A percentile compares a stretch with the other conserved stretches of the same genome.
These are phyloP conservation scores for Montipora capricornis DNA, from an alignment of 64 coral and sea anemone genomes.

Conservation along the genomic window DNA sequence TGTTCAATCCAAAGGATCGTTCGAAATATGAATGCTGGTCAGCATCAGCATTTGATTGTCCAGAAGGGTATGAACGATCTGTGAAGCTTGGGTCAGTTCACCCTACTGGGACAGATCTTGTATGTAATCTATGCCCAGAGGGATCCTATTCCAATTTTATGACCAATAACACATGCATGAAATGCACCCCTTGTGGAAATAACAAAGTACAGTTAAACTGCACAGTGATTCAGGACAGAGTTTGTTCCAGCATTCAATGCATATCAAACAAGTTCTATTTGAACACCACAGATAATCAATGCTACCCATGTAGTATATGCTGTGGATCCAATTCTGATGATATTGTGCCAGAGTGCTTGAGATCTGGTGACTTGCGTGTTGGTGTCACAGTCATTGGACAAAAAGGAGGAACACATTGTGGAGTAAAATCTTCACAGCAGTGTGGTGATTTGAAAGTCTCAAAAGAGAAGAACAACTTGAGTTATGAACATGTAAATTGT, in stretches of 20 bases:
- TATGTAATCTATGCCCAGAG: background rate
- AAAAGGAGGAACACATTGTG: constrained; percentile 20
- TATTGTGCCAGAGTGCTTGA: background rate
- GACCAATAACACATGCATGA: background rate
- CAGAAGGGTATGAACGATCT: background rate
- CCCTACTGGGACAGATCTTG: background rate
- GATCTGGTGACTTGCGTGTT: background rate
- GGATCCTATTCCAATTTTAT: background rate
- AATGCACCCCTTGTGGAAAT: constrained; percentile 3
- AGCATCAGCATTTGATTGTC: background rate
- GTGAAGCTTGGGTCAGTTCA: background rate
- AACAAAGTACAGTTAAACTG: background rate
- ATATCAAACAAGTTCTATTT: constrained; percentile 12
- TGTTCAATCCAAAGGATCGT: background rate
- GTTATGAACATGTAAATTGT: too few relatives aligned
- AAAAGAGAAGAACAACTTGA: background rate
- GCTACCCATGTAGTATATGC: background rate
- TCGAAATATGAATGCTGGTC: background rate
- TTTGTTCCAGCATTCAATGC: background rate
- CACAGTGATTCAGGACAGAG: background rate
- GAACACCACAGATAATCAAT: constrained; percentile 17
- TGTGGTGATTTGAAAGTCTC: background rate
- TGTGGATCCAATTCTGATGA: background rate
- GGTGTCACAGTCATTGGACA: background rate
- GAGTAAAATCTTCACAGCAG: background rate